These are phyloP conservation scores for Drosophila tripunctata DNA, from an alignment of 2,888 invertebrate genomes.

Conservation along the genomic window DNA sequence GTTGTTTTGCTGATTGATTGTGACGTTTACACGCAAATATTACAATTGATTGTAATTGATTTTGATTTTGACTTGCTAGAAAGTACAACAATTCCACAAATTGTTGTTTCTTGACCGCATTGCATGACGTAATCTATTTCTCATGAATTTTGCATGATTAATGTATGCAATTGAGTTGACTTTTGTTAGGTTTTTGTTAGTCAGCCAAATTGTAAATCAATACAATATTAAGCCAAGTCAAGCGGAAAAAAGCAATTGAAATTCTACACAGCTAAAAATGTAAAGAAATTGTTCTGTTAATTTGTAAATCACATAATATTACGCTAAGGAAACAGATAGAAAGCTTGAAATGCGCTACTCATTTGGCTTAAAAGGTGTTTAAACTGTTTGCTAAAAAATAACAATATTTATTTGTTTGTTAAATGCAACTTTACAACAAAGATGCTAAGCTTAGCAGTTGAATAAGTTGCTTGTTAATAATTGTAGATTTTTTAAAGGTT, in stretches of 20 bases:
- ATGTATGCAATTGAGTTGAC: conserved; percentile 16
- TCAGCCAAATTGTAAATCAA: conserved; percentile 28
- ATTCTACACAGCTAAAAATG: not conserved
- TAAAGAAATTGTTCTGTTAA: conserved; percentile 3
- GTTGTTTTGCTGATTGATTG: conserved; percentile 35
- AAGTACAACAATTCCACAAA: conserved; percentile 17
- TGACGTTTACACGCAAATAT: conserved; percentile 56
- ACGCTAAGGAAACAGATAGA: not conserved
- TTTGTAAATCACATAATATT: conserved; percentile 17
- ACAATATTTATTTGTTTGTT: no score
- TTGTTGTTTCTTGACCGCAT: not conserved
- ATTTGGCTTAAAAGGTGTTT: not conserved
- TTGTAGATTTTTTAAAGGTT: no score
- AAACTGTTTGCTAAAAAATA: not conserved
- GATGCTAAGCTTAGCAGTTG: no score
- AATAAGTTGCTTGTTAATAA: no score
- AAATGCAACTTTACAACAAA: no score
- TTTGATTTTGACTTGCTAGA: conserved; percentile 14
- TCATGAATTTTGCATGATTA: conserved; percentile 27
- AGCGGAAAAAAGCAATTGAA: not conserved
- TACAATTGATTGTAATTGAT: conserved; percentile 48
- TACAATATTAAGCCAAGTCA: not conserved
- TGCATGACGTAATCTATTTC: conserved; percentile 39
- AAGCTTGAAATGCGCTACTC: not conserved
- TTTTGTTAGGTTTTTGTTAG: conserved; percentile 20